A percentile compares a stretch with the other conserved stretches of the same genome.
Conservation (phyloP, 2,888 invertebrate species). For the Icerya purchasi region DNA sequence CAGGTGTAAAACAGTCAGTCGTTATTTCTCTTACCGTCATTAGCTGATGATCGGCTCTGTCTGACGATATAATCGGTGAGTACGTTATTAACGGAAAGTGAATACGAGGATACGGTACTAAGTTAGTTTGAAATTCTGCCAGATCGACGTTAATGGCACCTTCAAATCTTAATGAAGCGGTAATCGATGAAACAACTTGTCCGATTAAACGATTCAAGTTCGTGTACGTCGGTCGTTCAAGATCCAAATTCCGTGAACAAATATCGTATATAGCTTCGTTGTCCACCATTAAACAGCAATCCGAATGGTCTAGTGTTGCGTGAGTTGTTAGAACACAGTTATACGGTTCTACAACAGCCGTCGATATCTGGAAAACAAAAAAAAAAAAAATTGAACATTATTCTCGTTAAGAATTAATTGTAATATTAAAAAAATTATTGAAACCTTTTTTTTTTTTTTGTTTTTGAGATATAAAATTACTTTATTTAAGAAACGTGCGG, state of each 20-base stretch:
- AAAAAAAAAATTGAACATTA: no score
- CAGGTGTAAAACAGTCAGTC: slow-evolving; percentile 67
- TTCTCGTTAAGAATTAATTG: no score
- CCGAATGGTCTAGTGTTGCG: slow-evolving; percentile 24
- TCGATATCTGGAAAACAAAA: slow-evolving; percentile 38
- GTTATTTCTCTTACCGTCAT: slow-evolving; percentile 65
- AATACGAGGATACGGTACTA: slow-evolving; percentile 12
- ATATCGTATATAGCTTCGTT: slow-evolving; percentile 26
- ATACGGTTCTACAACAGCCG: slow-evolving; percentile 26
- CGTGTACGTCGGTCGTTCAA: slow-evolving; percentile 33
- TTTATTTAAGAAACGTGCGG: no score
- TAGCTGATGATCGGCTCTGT: slow-evolving; percentile 52
- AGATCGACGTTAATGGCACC: slow-evolving; percentile 48
- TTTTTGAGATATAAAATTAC: no score
- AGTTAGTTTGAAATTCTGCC: slow-evolving; percentile 42
- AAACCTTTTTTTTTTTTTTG: no score
- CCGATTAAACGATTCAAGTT: slow-evolving; percentile 34
- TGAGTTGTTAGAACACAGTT: slow-evolving; percentile 25
- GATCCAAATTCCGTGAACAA: slow-evolving; percentile 31
- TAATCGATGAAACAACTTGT: slow-evolving; percentile 42
- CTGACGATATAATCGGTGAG: slow-evolving; percentile 47
- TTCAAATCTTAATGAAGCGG: slow-evolving; percentile 66
- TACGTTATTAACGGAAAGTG: slow-evolving; percentile 32
- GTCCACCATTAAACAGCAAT: slow-evolving; percentile 25
- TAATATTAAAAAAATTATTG: no score